Conservation (phyloP, 1,140 invertebrate genomes). For the Helicoverpa zea region DNA sequence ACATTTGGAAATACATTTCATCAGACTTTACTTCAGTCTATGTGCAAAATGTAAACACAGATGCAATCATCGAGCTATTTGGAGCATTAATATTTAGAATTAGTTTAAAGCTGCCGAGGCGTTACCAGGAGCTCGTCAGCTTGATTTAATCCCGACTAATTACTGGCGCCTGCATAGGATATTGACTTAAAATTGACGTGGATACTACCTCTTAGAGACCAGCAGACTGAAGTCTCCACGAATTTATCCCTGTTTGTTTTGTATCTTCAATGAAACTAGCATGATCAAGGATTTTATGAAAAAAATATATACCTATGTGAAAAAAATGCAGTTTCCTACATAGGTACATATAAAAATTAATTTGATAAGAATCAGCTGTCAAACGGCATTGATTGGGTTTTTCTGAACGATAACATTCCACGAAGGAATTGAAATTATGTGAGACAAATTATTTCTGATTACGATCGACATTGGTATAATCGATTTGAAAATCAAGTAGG, state of each 20-base stretch:
- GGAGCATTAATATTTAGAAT: constrained; percentile 58
- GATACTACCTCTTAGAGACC: too few species aligned
- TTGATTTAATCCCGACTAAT: constrained; percentile 75
- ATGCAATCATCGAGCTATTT: constrained; percentile 55
- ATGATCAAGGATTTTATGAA: not conserved
- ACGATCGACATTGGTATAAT: not conserved
- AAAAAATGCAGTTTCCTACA: too few species aligned
- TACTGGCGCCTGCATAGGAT: constrained; percentile 65
- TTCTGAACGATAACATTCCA: constrained; percentile 50
- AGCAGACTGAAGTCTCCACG: too few species aligned
- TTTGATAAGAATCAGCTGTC: constrained; percentile 25
- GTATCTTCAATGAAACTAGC: not conserved
- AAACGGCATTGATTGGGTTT: constrained; percentile 8
- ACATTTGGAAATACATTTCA: constrained; percentile 38
- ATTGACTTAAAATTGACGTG: constrained; percentile 38
- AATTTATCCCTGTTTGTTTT: not conserved
- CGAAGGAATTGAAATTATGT: not conserved
- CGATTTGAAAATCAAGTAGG: too few species aligned
- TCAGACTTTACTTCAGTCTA: constrained; percentile 6
- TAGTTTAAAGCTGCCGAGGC: constrained; percentile 52
- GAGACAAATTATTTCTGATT: constrained; percentile 24
- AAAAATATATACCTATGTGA: not conserved
- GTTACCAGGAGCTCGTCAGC: constrained; percentile 64
- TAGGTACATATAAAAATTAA: constrained; percentile 29
- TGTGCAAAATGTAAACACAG: constrained; percentile 52